Conservation (phyloP, 1,140 invertebrate genomes). For the Bombus picipes region DNA sequence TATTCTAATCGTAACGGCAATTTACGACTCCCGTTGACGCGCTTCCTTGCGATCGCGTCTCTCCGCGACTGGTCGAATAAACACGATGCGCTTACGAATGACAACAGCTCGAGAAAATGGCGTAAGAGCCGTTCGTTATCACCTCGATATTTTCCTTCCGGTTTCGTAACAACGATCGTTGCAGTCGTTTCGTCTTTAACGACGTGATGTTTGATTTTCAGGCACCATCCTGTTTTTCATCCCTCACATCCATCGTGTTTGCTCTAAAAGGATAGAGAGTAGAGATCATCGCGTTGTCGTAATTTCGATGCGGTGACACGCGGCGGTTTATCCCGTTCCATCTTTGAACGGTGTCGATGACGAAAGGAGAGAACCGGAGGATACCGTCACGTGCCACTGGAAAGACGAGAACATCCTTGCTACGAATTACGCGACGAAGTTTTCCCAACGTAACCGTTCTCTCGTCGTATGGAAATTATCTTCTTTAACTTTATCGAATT, state of each 20-base stretch:
- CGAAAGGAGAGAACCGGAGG: no score
- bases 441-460: neutral
- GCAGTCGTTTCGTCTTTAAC: neutral
- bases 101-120: neutral
- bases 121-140: neutral
- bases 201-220: neutral
- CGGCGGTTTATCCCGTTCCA: neutral
- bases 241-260: neutral
- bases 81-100: neutral
- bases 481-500: neutral
- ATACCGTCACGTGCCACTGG: neutral
- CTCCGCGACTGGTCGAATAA: no score
- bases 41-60: no score
- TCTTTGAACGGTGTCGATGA: neutral
- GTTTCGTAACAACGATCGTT: neutral
- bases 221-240: no score
- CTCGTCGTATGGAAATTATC: neutral
- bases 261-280: neutral
- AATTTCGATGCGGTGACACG: neutral
- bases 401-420: neutral
- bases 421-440: neutral
- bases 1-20: no score
- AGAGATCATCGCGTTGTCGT: neutral
- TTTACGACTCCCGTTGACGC: no score
- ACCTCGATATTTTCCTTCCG: neutral